Conservation (phyloP, 92 coral and sea anemone species). For the Porites divaricata region DNA sequence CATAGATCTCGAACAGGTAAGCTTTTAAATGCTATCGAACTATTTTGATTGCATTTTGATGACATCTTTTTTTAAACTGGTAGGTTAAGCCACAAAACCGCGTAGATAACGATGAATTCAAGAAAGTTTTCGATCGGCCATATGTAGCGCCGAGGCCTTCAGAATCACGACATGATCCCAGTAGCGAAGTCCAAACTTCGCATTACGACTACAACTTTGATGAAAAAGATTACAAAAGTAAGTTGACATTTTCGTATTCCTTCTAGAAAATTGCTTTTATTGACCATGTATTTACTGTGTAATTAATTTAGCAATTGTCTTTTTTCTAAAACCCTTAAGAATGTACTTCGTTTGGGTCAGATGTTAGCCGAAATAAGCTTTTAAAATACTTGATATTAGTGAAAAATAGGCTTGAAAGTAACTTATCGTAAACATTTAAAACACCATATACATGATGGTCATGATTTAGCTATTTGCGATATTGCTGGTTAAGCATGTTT, state of each 20-base stretch:
- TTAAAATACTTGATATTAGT: too few relatives aligned
- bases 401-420: too few relatives aligned
- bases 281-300: neutral
- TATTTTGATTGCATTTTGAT: neutral
- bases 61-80: neutral
- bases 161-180: constrained; percentile 24
- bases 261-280: neutral
- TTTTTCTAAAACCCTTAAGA: neutral
- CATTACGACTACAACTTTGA: constrained; percentile 82
- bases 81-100: constrained; percentile 23
- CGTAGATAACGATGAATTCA: constrained; percentile 65
- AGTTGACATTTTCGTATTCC: constrained; percentile 24
- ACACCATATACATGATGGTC: too few relatives aligned
- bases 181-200: constrained; percentile 65
- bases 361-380: too few relatives aligned
- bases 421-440: too few relatives aligned
- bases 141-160: constrained; percentile 64
- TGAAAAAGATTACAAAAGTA: constrained; percentile 86
- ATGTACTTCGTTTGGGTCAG: too few relatives aligned
- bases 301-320: neutral
- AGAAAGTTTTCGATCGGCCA: constrained; percentile 83
- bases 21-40: neutral
- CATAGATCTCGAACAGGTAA: constrained; percentile 26
- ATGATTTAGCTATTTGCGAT: too few relatives aligned
- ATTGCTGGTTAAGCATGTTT: too few relatives aligned